Base-by-base conservation (phyloP, 2,888 invertebrate species). In the Calephelis perditalis region DNA sequence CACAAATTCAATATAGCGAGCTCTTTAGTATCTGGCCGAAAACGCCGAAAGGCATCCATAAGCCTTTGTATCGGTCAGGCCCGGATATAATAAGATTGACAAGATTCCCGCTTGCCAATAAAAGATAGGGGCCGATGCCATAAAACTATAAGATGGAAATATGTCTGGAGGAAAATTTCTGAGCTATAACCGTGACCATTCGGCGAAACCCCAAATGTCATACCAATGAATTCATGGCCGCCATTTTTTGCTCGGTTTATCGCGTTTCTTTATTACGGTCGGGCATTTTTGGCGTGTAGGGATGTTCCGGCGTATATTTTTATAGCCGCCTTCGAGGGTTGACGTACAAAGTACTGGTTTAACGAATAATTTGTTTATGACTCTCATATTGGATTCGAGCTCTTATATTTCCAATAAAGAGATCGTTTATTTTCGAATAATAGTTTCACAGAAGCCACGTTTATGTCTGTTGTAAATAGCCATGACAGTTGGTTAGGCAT, bases 211-310 rank as follows among this genome's bases (percentile, higher is more conserved):
- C 79, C 85, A 79, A 88, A 90, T 86, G 89, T 87, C 88, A 89
- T 89, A 89, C 83, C 90, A 79, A 89, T 90, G 90, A 88, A 90
- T 89, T 90, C 90, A 90, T 88, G 88, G 78, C 76, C 72, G 77
- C 77, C 81, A 86, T 90, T 90, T 86, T 89, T 89, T 83, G 78
- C 77, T 72, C 83, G 77, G 76, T 89, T 89, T 90, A 90, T 89
- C 85, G 84, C 83, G 74, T 79, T 84, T 86, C 86, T 87, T 88
- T 89, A 89, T 88, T 86, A 81, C 85, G 88, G 87, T 85, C 77
- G 81, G 76, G 70, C 79, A 77, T 86, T 85, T 83, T 81, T 75
- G 71, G 73, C 70, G 72, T 71, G 70, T 79, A 62, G 70, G 69
- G 70, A 67, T 68, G 67, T 70, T 67, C 61, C 64, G 67, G 68